These are phyloP conservation scores for Leptinotarsa undecemlineata DNA, from an alignment of 1,140 invertebrate species.

Conservation along the genomic window DNA sequence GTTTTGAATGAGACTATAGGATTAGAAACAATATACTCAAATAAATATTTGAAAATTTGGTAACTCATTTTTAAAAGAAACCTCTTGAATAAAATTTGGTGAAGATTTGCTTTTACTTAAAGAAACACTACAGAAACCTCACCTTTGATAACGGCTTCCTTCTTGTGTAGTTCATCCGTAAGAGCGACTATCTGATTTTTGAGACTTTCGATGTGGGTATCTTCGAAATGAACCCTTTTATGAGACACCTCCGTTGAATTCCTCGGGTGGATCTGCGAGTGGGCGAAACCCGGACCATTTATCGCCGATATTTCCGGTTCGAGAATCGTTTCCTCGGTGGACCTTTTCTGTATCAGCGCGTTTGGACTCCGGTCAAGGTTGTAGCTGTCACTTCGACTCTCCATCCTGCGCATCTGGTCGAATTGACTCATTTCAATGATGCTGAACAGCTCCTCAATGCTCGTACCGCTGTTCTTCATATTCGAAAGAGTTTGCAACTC, in stretches of 20 bases:
- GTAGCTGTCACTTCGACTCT: slow-evolving; percentile 43
- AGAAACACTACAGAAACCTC: background rate
- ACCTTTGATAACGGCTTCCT: slow-evolving; percentile 35
- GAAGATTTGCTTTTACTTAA: background rate
- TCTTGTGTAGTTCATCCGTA: slow-evolving; percentile 33
- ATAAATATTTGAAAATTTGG: too few species aligned
- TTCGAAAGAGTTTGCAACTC: slow-evolving; percentile 51
- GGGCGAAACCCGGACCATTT: slow-evolving; percentile 28
- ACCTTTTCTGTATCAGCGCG: slow-evolving; percentile 52
- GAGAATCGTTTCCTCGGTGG: slow-evolving; percentile 57
- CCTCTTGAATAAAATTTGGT: too few species aligned
- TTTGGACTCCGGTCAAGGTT: slow-evolving; percentile 19
- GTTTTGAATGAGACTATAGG: too few species aligned
- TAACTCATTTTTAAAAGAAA: too few species aligned
- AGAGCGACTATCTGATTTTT: slow-evolving; percentile 34
- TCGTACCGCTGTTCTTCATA: slow-evolving; percentile 49
- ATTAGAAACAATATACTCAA: too few species aligned
- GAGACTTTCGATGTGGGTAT: slow-evolving; percentile 32
- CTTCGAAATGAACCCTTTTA: slow-evolving; percentile 51
- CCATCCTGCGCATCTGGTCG: slow-evolving; percentile 54
- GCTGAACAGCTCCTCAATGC: slow-evolving; percentile 37
- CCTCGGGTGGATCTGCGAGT: background rate
- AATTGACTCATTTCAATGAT: slow-evolving; percentile 41
- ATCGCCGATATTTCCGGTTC: slow-evolving; percentile 49
- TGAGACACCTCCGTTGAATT: slow-evolving; percentile 49